Conservation (phyloP, 2,797 vertebrate genomes). For the Gallinago solitaria region DNA sequence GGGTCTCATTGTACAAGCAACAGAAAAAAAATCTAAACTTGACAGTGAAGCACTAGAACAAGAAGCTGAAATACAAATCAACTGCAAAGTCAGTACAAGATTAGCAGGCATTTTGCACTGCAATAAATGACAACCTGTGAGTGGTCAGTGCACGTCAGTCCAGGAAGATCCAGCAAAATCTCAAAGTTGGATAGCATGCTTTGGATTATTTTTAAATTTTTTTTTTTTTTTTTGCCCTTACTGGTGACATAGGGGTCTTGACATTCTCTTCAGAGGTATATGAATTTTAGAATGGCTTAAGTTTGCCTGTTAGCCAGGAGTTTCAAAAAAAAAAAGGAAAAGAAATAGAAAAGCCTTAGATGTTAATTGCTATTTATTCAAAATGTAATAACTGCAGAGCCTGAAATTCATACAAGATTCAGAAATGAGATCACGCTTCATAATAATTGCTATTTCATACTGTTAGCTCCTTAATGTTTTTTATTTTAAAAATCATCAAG, state of each 20-base stretch:
- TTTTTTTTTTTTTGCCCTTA: neutral
- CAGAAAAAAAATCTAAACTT: neutral
- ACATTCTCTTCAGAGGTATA: neutral
- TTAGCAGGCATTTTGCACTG: neutral
- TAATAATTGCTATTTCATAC: conserved; percentile 54
- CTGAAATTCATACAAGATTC: conserved; percentile 55
- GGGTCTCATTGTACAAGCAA: neutral
- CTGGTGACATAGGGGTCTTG: neutral
- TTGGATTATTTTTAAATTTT: neutral
- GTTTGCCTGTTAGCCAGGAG: neutral
- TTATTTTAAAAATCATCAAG: conserved; percentile 41
- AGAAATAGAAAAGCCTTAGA: conserved; percentile 26
- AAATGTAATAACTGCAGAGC: conserved; percentile 37
- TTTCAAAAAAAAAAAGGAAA: neutral
- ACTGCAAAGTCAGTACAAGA: neutral
- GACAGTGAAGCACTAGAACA: neutral
- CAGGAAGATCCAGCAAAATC: neutral
- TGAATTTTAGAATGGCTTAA: conserved; percentile 15
- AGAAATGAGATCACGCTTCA: conserved; percentile 38
- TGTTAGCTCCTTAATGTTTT: conserved; percentile 45
- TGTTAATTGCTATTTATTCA: conserved; percentile 67
- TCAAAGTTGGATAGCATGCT: neutral
- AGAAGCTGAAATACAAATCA: neutral
- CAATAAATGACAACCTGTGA: neutral
- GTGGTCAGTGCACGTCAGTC: neutral